Evolutionary conservation across 2,113 vertebrate species (phyloP).

Genomic region (Phrynosoma blainvillii): DNA sequence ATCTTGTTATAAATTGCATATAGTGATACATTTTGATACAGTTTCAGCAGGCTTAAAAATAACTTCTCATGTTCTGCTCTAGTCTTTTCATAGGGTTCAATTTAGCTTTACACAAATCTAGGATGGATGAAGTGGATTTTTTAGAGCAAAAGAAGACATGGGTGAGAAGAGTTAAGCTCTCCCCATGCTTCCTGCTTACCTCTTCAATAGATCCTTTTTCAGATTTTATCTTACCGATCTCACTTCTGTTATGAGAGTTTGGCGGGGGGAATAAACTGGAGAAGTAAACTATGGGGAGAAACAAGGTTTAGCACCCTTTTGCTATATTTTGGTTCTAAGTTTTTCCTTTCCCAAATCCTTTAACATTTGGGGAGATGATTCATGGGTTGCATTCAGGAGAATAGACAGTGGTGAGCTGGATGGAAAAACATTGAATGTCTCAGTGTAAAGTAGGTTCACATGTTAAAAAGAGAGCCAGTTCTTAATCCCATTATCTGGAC

Average conservation of each 20-base stretch:
- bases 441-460: not conserved
- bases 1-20: too few relatives aligned
- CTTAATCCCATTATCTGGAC: not conserved
- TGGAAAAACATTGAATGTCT: not conserved
- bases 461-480: slow-evolving; percentile 9
- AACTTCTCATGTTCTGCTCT: too few relatives aligned
- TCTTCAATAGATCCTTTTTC: not conserved
- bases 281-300: not conserved
- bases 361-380: not conserved
- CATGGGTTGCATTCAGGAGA: slow-evolving; percentile 11
- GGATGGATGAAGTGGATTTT: not conserved
- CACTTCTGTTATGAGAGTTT: not conserved
- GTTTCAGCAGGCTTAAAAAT: too few relatives aligned
- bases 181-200: not conserved
- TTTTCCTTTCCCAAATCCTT: not conserved
- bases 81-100: too few relatives aligned
- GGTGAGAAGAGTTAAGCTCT: not conserved
- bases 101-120: too few relatives aligned
- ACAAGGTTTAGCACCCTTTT: not conserved
- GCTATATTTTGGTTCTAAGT: not conserved
- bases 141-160: not conserved
- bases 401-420: not conserved
- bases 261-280: not conserved
- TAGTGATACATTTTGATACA: too few relatives aligned
- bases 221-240: not conserved